Conservation (phyloP, 2,888 invertebrate species). For the Drosophila austrosaltans region DNA sequence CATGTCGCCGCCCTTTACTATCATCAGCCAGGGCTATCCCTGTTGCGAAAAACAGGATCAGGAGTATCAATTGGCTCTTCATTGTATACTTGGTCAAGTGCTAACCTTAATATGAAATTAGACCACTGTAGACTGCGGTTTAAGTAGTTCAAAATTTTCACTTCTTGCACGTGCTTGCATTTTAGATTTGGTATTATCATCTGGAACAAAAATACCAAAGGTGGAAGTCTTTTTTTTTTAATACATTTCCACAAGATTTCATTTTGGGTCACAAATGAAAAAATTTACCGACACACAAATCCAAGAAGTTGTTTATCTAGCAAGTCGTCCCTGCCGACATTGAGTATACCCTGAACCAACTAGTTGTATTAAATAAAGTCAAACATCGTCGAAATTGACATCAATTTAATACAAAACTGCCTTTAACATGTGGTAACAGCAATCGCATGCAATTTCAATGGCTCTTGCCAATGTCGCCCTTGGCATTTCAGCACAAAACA, state of each 20-base stretch:
- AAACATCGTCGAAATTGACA: neutral
- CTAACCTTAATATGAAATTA: constrained; percentile 34
- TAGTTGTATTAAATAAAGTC: no score
- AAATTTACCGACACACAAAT: no score
- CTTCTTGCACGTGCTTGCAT: neutral
- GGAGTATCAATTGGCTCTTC: constrained; percentile 38
- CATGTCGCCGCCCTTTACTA: neutral
- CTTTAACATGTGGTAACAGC: no score
- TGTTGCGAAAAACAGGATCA: constrained; percentile 38
- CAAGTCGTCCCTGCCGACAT: neutral
- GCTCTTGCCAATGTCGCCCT: no score
- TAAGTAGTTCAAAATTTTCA: constrained; percentile 43
- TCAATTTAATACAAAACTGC: no score
- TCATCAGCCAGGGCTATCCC: constrained; percentile 13
- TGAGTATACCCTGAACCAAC: neutral
- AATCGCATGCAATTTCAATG: no score
- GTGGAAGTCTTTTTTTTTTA: neutral
- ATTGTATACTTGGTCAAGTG: constrained; percentile 39
- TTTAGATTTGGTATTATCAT: neutral
- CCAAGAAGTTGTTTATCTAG: no score
- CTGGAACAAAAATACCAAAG: neutral
- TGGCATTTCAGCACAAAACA: no score
- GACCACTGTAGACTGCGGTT: constrained; percentile 21
- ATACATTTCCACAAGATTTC: neutral
- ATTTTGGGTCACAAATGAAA: neutral